phyloP scores from a whole-genome alignment of 2,113 vertebrate genomes.

The Rhineura floridana region DNA sequence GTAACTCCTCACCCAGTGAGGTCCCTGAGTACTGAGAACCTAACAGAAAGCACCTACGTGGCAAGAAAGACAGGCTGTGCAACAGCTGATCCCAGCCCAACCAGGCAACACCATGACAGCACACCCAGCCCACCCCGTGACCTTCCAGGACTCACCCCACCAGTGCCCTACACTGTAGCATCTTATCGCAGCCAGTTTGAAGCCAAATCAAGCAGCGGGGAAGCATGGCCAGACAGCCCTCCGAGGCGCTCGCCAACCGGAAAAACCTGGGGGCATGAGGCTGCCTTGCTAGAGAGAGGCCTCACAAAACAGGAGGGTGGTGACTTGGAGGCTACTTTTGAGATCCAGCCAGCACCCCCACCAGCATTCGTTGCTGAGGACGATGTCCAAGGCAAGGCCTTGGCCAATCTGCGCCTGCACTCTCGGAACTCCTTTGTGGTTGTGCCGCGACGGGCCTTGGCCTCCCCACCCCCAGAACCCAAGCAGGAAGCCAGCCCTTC shows the following conservation, averaged over 20 bases:
- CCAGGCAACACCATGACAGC: neutral
- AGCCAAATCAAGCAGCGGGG: slow-evolving; percentile 7
- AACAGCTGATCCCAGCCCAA: neutral
- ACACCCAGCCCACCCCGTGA: slow-evolving; percentile 5
- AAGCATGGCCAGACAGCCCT: slow-evolving; percentile 19
- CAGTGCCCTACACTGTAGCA: slow-evolving; percentile 15
- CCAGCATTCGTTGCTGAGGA: neutral
- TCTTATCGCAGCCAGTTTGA: slow-evolving; percentile 29
- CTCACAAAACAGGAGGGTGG: neutral
- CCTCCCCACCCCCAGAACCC: neutral
- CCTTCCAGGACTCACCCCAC: neutral
- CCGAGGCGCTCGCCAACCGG: neutral
- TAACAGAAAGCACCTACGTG: slow-evolving; percentile 42
- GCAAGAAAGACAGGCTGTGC: neutral
- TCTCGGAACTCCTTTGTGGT: slow-evolving; percentile 43
- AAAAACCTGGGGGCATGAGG: slow-evolving; percentile 50
- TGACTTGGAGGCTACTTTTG: neutral
- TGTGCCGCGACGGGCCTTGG: neutral
- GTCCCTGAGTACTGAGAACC: slow-evolving; percentile 81
- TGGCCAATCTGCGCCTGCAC: slow-evolving; percentile 19
- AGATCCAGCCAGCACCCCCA: neutral
- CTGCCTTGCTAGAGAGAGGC: slow-evolving; percentile 7
- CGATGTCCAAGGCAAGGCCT: slow-evolving; percentile 69
- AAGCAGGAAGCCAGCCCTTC: slow-evolving; percentile 28
- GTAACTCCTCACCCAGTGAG: slow-evolving; percentile 51